Percentiles rank a stretch among this genome's conserved stretches.
These are phyloP conservation scores for Maylandia zebra DNA, from an alignment of 2,113 vertebrate species.

Conservation along the genomic window DNA sequence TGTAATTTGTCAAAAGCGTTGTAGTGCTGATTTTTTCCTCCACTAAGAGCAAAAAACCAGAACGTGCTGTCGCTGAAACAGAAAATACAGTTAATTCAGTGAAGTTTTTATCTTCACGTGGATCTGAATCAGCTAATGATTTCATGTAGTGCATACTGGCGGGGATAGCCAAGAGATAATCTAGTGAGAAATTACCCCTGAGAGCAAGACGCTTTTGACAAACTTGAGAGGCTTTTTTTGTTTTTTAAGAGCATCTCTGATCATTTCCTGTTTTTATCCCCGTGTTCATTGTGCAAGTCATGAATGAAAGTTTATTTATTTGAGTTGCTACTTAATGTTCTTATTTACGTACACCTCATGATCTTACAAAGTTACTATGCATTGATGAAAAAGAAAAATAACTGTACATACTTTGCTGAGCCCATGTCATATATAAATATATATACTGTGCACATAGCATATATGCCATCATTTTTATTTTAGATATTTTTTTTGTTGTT, in stretches of 20 bases:
- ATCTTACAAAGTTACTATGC: slow-evolving; percentile 76
- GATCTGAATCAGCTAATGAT: neutral
- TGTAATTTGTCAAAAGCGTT: slow-evolving; percentile 2
- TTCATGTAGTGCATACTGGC: neutral
- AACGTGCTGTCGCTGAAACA: neutral
- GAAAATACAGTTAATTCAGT: neutral
- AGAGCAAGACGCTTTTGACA: slow-evolving; percentile 1
- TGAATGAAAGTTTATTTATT: slow-evolving; percentile 79
- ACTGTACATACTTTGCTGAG: slow-evolving; percentile 67
- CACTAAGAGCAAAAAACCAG: neutral
- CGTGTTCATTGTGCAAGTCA: slow-evolving; percentile 15
- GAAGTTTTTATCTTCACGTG: neutral
- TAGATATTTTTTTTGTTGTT: slow-evolving; percentile 25
- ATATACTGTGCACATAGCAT: slow-evolving; percentile 47
- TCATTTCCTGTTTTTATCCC: neutral
- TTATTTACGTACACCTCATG: slow-evolving; percentile 73
- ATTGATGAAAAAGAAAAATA: slow-evolving; percentile 56
- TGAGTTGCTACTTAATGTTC: slow-evolving; percentile 67
- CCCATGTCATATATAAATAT: slow-evolving; percentile 69
- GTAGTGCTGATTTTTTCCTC: neutral
- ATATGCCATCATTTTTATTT: slow-evolving; percentile 51
- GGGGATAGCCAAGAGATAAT: neutral
- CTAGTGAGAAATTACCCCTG: neutral
- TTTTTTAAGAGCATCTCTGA: neutral
- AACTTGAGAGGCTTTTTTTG: neutral